Evolutionary conservation across 2,888 invertebrate species (phyloP).

Genomic region (Drosophila hawaiiensis): DNA sequence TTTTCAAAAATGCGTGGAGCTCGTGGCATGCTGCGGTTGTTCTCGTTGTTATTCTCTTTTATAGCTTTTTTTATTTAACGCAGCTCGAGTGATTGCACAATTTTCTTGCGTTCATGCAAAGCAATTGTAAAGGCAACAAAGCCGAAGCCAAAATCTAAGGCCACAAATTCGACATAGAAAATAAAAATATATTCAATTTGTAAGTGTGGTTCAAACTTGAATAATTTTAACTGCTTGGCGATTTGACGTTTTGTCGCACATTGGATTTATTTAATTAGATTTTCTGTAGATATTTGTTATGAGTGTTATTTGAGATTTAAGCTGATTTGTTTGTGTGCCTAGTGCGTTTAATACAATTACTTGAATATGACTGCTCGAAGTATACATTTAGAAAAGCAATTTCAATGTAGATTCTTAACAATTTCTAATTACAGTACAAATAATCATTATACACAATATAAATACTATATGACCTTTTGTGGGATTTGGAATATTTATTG

Average conservation of each 20-base stretch:
- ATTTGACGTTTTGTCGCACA: constrained; percentile 52
- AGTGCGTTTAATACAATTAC: neutral
- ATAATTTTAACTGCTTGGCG: constrained; percentile 47
- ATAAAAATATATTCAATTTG: constrained; percentile 25
- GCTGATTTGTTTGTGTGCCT: neutral
- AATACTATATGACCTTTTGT: neutral
- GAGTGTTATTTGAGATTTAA: neutral
- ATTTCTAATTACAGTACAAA: neutral
- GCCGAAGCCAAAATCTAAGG: constrained; percentile 54
- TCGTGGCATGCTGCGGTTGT: constrained; percentile 35
- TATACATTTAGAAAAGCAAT: neutral
- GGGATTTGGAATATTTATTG: neutral
- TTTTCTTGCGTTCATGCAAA: constrained; percentile 68
- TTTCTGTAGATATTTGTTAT: constrained; percentile 10
- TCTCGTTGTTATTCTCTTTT: constrained; percentile 16
- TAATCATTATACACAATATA: neutral
- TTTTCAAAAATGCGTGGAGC: constrained; percentile 62
- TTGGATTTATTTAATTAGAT: constrained; percentile 11
- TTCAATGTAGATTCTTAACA: neutral
- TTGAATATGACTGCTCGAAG: neutral
- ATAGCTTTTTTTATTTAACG: constrained; percentile 1
- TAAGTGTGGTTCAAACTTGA: constrained; percentile 43
- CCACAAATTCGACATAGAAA: constrained; percentile 60
- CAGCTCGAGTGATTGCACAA: constrained; percentile 51
- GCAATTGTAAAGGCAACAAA: constrained; percentile 66